These are phyloP conservation scores for Burhinus bistriatus DNA, from an alignment of 2,113 vertebrate genomes.

Conservation along the genomic window DNA sequence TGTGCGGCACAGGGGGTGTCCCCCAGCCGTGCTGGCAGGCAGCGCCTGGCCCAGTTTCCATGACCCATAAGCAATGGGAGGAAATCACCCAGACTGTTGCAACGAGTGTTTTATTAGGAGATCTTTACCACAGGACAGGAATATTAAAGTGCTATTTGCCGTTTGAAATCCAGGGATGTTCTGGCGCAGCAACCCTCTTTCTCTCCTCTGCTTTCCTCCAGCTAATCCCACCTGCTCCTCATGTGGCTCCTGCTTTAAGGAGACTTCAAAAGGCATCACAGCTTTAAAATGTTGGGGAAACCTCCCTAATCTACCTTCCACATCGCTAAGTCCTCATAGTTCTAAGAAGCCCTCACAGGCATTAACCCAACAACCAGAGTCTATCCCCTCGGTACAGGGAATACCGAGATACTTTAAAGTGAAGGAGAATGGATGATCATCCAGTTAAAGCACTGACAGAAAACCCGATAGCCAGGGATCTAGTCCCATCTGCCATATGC, in stretches of 20 bases:
- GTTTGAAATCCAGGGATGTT: neutral
- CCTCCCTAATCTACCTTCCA: neutral
- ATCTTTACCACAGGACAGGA: neutral
- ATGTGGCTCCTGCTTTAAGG: neutral
- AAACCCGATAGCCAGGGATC: neutral
- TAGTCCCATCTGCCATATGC: neutral
- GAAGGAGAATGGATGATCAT: neutral
- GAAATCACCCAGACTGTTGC: neutral
- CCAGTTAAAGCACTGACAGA: neutral
- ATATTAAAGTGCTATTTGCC: neutral
- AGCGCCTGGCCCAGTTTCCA: neutral
- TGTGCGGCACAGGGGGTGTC: no score
- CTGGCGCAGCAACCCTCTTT: neutral
- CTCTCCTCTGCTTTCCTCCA: neutral
- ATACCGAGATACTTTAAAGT: neutral
- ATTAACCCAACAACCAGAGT: neutral
- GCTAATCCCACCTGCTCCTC: neutral
- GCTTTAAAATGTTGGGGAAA: neutral
- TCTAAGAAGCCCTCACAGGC: neutral
- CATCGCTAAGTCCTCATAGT: neutral
- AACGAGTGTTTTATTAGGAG: accelerated
- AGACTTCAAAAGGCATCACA: neutral
- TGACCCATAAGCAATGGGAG: neutral
- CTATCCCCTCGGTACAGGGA: neutral
- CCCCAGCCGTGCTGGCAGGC: neutral